Conservation (phyloP, 2,113 vertebrate genomes). For the Halichoeres trimaculatus region DNA sequence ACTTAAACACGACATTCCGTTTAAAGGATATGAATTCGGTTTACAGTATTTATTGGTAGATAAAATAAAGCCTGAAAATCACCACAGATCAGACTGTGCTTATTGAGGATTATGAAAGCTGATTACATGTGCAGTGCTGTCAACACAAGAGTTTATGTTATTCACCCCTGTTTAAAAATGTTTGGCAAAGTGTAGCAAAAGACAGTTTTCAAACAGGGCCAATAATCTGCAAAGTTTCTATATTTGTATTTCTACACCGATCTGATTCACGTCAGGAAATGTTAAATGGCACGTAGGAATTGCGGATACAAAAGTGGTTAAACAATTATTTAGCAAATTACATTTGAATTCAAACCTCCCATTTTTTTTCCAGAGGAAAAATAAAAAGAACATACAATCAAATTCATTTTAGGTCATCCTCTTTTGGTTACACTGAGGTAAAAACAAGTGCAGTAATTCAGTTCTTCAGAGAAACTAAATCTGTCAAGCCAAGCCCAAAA, state of each 20-base stretch:
- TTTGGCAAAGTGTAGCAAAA: conserved; percentile 42
- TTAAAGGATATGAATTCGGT: not conserved
- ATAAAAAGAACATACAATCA: conserved; percentile 66
- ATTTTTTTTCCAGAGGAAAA: conserved; percentile 22
- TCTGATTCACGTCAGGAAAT: conserved; percentile 39
- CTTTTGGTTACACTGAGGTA: conserved; percentile 60
- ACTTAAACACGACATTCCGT: conserved; percentile 4
- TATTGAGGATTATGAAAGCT: conserved; percentile 15
- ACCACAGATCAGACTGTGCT: not conserved
- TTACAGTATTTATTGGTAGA: not conserved
- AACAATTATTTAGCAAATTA: conserved; percentile 55
- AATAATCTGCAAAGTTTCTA: conserved; percentile 17
- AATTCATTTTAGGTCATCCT: conserved; percentile 57
- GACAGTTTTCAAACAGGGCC: not conserved
- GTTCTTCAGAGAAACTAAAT: conserved; percentile 42
- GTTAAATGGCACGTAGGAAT: conserved; percentile 71
- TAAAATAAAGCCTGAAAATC: conserved; percentile 30
- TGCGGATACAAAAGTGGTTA: conserved; percentile 42
- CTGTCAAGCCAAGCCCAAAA: conserved; percentile 38
- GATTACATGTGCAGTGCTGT: conserved; percentile 40
- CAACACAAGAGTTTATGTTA: conserved; percentile 1
- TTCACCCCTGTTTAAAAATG: not conserved
- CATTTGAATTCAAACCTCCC: conserved; percentile 44
- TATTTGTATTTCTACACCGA: conserved; percentile 20
- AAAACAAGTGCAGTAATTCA: conserved; percentile 72